Conservation (phyloP, 2,113 vertebrate genomes). For the Amphiprion ocellaris region DNA sequence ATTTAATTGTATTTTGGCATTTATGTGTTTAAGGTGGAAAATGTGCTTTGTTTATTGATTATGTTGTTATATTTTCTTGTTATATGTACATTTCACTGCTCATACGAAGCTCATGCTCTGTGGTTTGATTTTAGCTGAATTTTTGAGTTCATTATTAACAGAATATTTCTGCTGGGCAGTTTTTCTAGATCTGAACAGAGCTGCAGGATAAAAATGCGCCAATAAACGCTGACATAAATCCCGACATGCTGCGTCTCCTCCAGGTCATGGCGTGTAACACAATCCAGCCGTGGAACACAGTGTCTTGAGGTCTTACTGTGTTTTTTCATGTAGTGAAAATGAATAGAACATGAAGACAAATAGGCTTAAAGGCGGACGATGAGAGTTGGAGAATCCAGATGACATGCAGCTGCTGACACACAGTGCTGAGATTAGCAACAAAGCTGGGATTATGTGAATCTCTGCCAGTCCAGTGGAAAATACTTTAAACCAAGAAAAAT, state of each 20-base stretch:
- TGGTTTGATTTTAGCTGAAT: too few relatives aligned
- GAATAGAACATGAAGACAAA: conserved; percentile 52
- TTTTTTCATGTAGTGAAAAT: conserved; percentile 31
- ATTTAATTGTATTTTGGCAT: too few relatives aligned
- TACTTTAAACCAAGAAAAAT: not conserved
- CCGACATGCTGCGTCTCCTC: not conserved
- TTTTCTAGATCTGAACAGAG: not conserved
- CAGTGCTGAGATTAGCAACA: conserved; percentile 71
- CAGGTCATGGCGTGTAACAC: conserved; percentile 27
- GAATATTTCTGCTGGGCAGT: too few relatives aligned
- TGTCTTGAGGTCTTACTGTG: conserved; percentile 44
- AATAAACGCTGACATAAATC: conserved; percentile 19
- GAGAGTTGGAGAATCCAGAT: conserved; percentile 48
- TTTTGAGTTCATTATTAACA: too few relatives aligned
- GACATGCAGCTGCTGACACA: conserved; percentile 53
- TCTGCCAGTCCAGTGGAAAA: conserved; percentile 28
- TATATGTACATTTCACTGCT: too few relatives aligned
- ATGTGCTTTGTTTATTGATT: too few relatives aligned
- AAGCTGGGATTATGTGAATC: conserved; percentile 71
- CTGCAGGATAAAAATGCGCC: not conserved
- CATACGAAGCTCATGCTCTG: too few relatives aligned
- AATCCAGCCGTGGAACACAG: conserved; percentile 15
- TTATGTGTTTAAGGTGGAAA: too few relatives aligned
- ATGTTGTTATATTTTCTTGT: too few relatives aligned
- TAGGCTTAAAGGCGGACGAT: conserved; percentile 38